phyloP scores from a whole-genome alignment of 2,888 invertebrate genomes.

The Sarcophaga rosellei region DNA sequence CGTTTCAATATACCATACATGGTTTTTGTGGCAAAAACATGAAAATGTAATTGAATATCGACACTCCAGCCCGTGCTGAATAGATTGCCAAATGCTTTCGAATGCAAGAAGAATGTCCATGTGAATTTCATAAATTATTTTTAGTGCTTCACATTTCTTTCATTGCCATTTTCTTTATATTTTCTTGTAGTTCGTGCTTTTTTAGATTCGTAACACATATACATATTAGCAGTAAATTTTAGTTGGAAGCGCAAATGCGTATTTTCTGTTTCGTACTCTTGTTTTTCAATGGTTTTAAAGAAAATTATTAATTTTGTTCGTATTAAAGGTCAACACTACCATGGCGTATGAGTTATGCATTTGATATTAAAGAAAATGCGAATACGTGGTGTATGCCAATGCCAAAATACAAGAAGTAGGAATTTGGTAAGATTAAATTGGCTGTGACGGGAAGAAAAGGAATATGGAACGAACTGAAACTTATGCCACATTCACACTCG shows the following conservation, averaged over 20 bases:
- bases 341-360: background rate
- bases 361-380: background rate
- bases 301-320: background rate
- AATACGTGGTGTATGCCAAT: background rate
- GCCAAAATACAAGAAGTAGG: too few relatives aligned
- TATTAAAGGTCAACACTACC: background rate
- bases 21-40: background rate
- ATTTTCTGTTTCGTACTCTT: too few relatives aligned
- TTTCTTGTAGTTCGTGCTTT: background rate
- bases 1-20: background rate
- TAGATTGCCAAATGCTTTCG: background rate
- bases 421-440: too few relatives aligned
- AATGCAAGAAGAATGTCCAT: background rate
- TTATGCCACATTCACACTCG: too few relatives aligned
- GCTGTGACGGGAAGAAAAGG: too few relatives aligned
- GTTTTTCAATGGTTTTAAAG: background rate
- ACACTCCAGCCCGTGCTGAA: background rate
- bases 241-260: too few relatives aligned
- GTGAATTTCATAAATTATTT: background rate
- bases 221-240: too few relatives aligned
- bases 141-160: background rate
- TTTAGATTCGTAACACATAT: background rate
- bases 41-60: background rate
- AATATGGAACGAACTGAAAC: too few relatives aligned
- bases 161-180: background rate